These are phyloP conservation scores for Pachymerium ferrugineum DNA, from an alignment of 2,888 invertebrate genomes.

Conservation along the genomic window DNA sequence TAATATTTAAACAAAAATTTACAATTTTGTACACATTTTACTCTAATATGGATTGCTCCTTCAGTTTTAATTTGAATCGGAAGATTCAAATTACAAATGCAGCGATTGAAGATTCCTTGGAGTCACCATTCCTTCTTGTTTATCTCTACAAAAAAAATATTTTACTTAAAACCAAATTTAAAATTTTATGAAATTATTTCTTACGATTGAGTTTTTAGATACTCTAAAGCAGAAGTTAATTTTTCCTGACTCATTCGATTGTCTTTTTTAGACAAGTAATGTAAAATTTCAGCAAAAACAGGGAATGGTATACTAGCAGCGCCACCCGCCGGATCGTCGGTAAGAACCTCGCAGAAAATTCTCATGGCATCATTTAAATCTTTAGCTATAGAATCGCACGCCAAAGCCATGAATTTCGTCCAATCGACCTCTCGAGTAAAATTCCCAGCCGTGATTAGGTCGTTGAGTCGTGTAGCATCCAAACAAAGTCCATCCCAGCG, in stretches of 20 bases:
- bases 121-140: conserved; percentile 30
- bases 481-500: conserved; percentile 50
- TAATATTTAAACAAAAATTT: neutral
- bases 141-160: conserved; percentile 10
- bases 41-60: too few species aligned
- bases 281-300: conserved; percentile 11
- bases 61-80: neutral
- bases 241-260: neutral
- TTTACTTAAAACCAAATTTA: neutral
- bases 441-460: conserved; percentile 65
- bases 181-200: neutral
- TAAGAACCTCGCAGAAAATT: conserved; percentile 70
- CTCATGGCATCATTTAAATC: conserved; percentile 69
- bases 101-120: conserved; percentile 10
- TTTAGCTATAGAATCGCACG: conserved; percentile 55
- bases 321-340: conserved; percentile 77
- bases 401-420: conserved; percentile 67
- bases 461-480: conserved; percentile 56
- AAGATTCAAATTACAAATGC: neutral
- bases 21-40: neutral
- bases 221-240: neutral
- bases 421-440: conserved; percentile 63
- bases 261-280: conserved; percentile 27
- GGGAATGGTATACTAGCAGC: conserved; percentile 61
- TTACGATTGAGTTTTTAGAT: conserved; percentile 7